Evolutionary conservation across 2,797 vertebrate species (phyloP).

Genomic region (Macropus fuliginosus): DNA sequence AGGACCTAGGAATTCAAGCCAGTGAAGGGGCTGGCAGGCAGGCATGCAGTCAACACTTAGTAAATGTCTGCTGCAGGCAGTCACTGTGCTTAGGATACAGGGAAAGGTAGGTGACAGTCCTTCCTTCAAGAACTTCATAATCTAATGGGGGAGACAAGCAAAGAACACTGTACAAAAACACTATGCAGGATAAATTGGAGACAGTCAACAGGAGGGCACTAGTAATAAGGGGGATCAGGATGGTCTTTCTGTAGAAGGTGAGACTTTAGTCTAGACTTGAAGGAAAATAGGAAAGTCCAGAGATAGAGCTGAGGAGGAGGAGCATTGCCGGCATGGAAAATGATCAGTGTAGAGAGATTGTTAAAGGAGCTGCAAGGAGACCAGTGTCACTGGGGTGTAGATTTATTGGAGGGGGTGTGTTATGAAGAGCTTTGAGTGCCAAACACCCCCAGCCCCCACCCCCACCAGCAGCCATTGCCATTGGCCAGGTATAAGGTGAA

Average conservation of each 20-base stretch:
- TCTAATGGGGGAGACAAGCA: not conserved
- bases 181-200: not conserved
- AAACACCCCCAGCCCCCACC: no score
- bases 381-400: not conserved
- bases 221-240: not conserved
- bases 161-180: not conserved
- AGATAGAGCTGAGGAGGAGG: not conserved
- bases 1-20: not conserved
- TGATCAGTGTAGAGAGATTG: not conserved
- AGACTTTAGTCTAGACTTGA: not conserved
- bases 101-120: not conserved
- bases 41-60: not conserved
- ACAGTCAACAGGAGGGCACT: not conserved
- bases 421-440: not conserved
- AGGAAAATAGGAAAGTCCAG: not conserved
- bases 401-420: not conserved
- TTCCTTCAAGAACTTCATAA: not conserved
- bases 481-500: not conserved
- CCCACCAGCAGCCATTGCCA: not conserved
- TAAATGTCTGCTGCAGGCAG: not conserved
- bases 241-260: not conserved
- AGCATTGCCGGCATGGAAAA: not conserved
- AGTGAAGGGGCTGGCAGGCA: not conserved
- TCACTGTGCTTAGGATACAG: not conserved
- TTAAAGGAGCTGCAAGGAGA: not conserved